Evolutionary conservation across 2,113 vertebrate species (phyloP), one percentile per base, ranked within the genome.

Genomic region (Mixornis gularis): DNA sequence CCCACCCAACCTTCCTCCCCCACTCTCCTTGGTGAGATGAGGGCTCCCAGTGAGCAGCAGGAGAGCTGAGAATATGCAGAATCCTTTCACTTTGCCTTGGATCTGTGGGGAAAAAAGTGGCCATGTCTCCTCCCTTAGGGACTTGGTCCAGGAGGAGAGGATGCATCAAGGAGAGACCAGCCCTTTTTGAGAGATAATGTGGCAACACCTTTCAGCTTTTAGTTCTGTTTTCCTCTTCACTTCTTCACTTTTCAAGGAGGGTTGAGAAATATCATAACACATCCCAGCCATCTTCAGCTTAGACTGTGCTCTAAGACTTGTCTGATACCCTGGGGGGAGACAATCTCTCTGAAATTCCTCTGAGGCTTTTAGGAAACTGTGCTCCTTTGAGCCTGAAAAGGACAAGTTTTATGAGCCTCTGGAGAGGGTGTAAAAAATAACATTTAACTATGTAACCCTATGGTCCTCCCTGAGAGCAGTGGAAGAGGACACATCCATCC

Each of bases 101-200:
- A 44, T 14, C n/a, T 41, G 15, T 3, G 6, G 5, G 30, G 24
- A 73, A 34, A 30, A 53, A 49, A 36, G 12, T 7, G 22, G 7
- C 38, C 10, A 17, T 1, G 1, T 34, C 20, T 76, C 10, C 43
- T 80, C 7, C 13, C 13, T 21, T 27, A 46, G 30, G 21, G 7
- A 12, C 0, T 11, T 6, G 2, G 21, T 55, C 36, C 18, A 30
- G 62, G 20, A 86, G 12, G 18, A 79, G 21, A 64, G 17, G 16
- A 17, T 68, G 53, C 9, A 70, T 44, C 6, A n/a, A 9, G 15
- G 27, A 41, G 7, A 66, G 11, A 63, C 41, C 4, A 60, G 4
- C 7, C 8, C 9, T 46, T 44, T 53, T 32, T 0, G 0, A 68
- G 13, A 1, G 0, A 12, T n/a, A 10, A 38, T 12, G 1, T 6